Conservation (phyloP, 1,140 invertebrate genomes). For the Brachionus rubens region DNA sequence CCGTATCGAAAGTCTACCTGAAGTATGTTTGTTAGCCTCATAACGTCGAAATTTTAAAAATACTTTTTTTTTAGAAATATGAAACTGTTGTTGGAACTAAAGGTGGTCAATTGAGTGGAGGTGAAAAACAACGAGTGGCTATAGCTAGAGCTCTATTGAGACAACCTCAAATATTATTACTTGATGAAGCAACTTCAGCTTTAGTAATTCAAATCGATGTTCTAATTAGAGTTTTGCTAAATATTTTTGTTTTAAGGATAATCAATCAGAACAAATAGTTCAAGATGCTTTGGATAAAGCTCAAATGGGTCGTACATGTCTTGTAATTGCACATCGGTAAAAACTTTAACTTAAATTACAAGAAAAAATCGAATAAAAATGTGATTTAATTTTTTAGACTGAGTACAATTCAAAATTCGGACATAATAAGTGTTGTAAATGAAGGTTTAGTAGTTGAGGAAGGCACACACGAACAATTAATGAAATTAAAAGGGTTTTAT, state of each 20-base stretch:
- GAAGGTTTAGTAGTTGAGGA: constrained; percentile 10
- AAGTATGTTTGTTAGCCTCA: constrained; percentile 49
- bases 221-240: neutral
- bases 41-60: neutral
- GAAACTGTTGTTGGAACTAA: constrained; percentile 57
- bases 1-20: constrained; percentile 67
- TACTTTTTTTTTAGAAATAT: constrained; percentile 49
- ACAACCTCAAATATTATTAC: constrained; percentile 72
- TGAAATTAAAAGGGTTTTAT: constrained; percentile 3
- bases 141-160: constrained; percentile 60
- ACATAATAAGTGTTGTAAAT: constrained; percentile 41
- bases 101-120: constrained; percentile 57
- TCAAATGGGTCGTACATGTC: constrained; percentile 59
- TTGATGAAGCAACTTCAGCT: constrained; percentile 85
- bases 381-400: too few relatives aligned
- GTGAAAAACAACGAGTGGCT: constrained; percentile 58
- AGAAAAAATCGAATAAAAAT: too few relatives aligned
- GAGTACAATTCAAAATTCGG: constrained; percentile 37
- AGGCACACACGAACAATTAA: constrained; percentile 3
- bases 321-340: constrained; percentile 61
- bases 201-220: constrained; percentile 60
- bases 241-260: constrained; percentile 62
- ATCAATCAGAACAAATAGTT: constrained; percentile 71
- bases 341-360: neutral
- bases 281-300: constrained; percentile 59